Evolutionary conservation across 1,140 invertebrate genomes (phyloP).

Genomic region (Octopus bimaculoides): DNA sequence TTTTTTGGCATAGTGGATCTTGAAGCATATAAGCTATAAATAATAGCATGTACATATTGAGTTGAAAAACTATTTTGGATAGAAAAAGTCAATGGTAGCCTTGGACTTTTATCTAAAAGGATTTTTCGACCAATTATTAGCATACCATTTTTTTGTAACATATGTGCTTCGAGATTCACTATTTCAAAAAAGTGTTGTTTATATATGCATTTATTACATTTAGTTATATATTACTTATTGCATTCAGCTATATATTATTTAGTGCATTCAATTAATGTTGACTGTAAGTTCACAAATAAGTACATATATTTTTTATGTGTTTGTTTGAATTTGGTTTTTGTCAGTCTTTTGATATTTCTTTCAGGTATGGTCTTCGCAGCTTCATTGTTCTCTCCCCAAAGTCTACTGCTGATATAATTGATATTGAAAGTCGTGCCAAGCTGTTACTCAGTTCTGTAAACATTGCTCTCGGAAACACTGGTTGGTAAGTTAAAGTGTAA

Average conservation of each 20-base stretch:
- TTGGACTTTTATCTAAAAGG: no score
- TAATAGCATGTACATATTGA: no score
- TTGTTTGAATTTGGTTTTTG: background rate
- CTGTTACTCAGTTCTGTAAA: constrained; percentile 79
- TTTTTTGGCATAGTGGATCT: no score
- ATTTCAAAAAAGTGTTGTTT: no score
- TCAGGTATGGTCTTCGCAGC: constrained; percentile 79
- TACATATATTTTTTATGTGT: background rate
- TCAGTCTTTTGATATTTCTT: constrained; percentile 57
- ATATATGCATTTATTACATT: no score
- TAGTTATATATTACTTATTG: no score
- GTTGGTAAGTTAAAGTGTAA: constrained; percentile 62
- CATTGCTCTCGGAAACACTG: constrained; percentile 79
- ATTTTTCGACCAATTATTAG: no score
- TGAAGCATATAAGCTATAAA: no score
- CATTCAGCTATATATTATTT: background rate
- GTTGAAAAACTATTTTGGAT: no score
- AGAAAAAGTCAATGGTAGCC: no score
- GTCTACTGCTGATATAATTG: constrained; percentile 59
- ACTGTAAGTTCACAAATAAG: constrained; percentile 6
- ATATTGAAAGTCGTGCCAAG: constrained; percentile 78
- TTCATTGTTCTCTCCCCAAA: constrained; percentile 76
- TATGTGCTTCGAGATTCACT: no score
- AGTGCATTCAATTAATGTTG: background rate
- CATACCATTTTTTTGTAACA: no score